These are phyloP conservation scores for Saiga tatarica DNA, from an alignment of 2,113 vertebrate genomes.

Conservation along the genomic window DNA sequence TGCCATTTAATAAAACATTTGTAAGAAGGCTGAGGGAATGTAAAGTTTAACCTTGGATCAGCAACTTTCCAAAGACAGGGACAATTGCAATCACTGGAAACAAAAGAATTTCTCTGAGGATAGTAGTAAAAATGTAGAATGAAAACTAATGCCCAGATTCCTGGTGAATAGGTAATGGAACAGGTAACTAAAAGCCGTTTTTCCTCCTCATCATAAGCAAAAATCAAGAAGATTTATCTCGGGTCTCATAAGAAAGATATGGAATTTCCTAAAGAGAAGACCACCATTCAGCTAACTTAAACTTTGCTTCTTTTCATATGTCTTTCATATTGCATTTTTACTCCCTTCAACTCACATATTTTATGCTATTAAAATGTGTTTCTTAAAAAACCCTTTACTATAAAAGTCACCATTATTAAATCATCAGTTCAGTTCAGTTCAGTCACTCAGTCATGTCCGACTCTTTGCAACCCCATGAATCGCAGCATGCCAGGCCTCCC, in stretches of 20 bases:
- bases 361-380: not conserved
- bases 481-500: no score
- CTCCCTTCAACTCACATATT: not conserved
- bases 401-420: slow-evolving; percentile 19
- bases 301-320: not conserved
- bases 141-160: not conserved
- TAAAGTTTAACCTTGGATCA: slow-evolving; percentile 52
- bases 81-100: not conserved
- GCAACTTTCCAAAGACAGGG: slow-evolving; percentile 31
- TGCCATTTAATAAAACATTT: slow-evolving; percentile 54
- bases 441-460: no score
- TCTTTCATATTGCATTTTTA: not conserved
- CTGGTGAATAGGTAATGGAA: not conserved
- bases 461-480: no score
- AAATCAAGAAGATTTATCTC: not conserved
- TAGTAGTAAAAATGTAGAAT: not conserved
- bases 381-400: not conserved
- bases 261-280: not conserved
- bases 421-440: not conserved
- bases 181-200: not conserved
- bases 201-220: not conserved
- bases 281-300: not conserved
- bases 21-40: not conserved
- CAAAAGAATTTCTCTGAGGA: not conserved
- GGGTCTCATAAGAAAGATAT: not conserved